These are phyloP conservation scores for Hyperoodon ampullatus DNA, from an alignment of 2,113 vertebrate species.

Conservation along the genomic window DNA sequence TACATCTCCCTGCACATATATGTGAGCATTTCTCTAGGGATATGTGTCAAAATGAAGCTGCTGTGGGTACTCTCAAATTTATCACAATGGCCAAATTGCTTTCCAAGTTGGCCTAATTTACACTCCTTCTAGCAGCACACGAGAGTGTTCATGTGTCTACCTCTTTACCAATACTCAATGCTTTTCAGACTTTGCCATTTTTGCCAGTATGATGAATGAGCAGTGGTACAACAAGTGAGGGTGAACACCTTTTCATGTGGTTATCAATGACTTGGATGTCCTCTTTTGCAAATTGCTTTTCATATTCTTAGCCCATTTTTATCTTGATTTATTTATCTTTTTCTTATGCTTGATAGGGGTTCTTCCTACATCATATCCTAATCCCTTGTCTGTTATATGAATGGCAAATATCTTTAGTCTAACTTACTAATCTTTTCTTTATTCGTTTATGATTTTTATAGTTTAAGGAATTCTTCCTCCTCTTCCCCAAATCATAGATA, in stretches of 20 bases:
- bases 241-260: neutral
- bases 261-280: neutral
- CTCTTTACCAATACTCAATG: neutral
- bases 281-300: neutral
- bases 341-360: neutral
- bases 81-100: neutral
- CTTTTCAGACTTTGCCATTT: neutral
- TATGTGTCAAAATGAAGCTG: neutral
- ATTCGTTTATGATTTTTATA: neutral
- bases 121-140: neutral
- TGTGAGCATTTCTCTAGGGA: fast-evolving
- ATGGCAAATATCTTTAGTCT: neutral
- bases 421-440: neutral
- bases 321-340: neutral
- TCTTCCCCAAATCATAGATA: neutral
- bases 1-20: fast-evolving
- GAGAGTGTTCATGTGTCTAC: neutral
- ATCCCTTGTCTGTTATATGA: neutral
- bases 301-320: neutral
- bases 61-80: neutral
- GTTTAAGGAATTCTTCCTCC: neutral
- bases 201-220: neutral
- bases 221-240: neutral
- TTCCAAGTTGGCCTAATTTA: neutral
- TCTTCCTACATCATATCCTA: neutral